Evolutionary conservation across 37 sponge, comb jelly and placozoan genomes (phyloP).

Genomic region (Ephydatia muelleri): DNA sequence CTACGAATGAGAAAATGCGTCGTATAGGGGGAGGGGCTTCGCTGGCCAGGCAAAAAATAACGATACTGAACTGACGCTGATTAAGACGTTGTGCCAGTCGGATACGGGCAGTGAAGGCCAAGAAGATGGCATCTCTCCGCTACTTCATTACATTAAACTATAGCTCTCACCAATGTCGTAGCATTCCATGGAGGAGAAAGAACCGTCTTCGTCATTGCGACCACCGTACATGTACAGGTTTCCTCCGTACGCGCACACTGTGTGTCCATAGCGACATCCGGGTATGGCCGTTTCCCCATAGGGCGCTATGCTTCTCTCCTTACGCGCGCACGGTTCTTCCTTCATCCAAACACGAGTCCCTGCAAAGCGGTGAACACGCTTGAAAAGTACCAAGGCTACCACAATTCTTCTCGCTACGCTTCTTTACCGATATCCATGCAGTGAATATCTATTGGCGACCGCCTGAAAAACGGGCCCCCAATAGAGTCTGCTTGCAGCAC

Average conservation of each 20-base stretch:
- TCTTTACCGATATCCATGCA: constrained; percentile 51
- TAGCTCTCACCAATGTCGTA: constrained; percentile 59
- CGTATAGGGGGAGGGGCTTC: too few species aligned
- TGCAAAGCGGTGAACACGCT: not conserved
- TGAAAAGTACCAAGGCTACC: not conserved
- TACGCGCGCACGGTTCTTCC: constrained; percentile 3
- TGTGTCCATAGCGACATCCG: constrained; percentile 75
- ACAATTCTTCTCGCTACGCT: not conserved
- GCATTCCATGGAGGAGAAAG: constrained; percentile 53
- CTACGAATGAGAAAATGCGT: not conserved
- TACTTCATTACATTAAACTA: not conserved
- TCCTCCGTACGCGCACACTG: constrained; percentile 50
- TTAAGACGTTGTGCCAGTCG: too few species aligned
- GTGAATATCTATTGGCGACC: constrained; percentile 64
- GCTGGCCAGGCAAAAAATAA: too few species aligned
- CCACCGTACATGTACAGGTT: constrained; percentile 83
- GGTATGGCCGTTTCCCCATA: constrained; percentile 14
- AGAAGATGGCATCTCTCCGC: not conserved
- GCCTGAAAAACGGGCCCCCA: constrained; percentile 49
- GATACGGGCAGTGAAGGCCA: too few species aligned
- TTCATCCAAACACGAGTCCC: constrained; percentile 12
- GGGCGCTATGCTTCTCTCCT: constrained; percentile 6
- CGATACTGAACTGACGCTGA: too few species aligned
- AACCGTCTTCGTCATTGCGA: constrained; percentile 80
- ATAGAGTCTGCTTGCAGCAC: constrained; percentile 30